Evolutionary conservation across 1,140 invertebrate species (phyloP).

Genomic region (Drosophila tropicalis): DNA sequence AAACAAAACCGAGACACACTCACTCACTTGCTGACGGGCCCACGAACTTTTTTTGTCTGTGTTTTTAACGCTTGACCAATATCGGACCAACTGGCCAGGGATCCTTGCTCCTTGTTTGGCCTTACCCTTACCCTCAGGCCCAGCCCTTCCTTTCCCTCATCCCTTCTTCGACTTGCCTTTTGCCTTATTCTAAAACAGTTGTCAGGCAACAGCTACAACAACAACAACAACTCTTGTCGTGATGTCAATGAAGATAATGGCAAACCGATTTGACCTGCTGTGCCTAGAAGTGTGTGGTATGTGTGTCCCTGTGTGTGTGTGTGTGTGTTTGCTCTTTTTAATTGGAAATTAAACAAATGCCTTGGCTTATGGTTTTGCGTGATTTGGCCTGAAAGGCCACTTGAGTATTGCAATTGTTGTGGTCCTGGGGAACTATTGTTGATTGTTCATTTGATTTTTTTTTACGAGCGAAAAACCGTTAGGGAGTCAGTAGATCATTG

Average conservation of each 20-base stretch:
- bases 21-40: constrained; percentile 32
- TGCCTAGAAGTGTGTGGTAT: constrained; percentile 67
- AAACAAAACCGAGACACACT: constrained; percentile 34
- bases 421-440: constrained; percentile 37
- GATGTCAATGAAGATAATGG: constrained; percentile 78
- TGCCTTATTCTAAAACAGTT: constrained; percentile 68
- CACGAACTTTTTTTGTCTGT: constrained; percentile 25
- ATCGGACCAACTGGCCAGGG: constrained; percentile 60
- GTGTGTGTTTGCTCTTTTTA: constrained; percentile 75
- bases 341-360: constrained; percentile 81
- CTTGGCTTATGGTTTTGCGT: constrained; percentile 69
- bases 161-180: constrained; percentile 1
- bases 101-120: constrained; percentile 51
- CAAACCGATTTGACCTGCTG: constrained; percentile 69
- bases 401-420: constrained; percentile 71
- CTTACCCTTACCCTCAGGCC: background rate
- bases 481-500: constrained; percentile 40
- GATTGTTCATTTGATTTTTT: constrained; percentile 64
- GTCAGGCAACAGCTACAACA: constrained; percentile 48
- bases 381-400: constrained; percentile 63
- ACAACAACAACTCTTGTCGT: constrained; percentile 51
- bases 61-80: constrained; percentile 36
- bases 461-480: constrained; percentile 69
- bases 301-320: constrained; percentile 14
- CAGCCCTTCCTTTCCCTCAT: no score